Percentiles rank a stretch among this genome's conserved stretches.
phyloP scores from a whole-genome alignment of 2,113 vertebrate species.

The Turdus rufiventris region DNA sequence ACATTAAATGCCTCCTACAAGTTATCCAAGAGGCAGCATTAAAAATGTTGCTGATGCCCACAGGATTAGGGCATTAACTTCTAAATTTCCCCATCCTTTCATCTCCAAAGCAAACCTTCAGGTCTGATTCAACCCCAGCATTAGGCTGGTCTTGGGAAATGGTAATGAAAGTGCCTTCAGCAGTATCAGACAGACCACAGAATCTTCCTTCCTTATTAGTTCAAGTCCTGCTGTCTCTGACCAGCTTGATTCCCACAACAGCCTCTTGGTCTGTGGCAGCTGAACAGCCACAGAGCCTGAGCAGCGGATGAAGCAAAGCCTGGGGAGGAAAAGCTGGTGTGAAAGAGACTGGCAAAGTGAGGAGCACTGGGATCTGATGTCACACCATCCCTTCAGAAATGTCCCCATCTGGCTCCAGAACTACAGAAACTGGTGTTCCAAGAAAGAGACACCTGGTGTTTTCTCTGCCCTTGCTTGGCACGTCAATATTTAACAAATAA shows the following conservation, averaged over 20 bases:
- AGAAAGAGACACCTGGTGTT: background rate
- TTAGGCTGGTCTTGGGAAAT: background rate
- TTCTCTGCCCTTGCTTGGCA: background rate
- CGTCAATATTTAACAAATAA: background rate
- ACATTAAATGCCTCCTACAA: background rate
- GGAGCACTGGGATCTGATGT: background rate
- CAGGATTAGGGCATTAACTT: background rate
- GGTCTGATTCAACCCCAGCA: accelerated
- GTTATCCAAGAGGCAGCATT: background rate
- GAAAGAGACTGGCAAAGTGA: background rate
- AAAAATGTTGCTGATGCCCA: background rate
- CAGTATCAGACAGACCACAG: background rate
- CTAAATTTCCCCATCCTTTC: background rate
- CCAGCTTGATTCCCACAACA: background rate
- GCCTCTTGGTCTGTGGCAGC: background rate
- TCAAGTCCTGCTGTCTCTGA: background rate
- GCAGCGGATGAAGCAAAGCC: background rate
- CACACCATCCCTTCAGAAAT: background rate
- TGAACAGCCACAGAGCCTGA: background rate
- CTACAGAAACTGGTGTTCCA: background rate
- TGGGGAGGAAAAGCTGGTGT: background rate
- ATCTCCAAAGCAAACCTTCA: background rate
- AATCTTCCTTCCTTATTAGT: background rate
- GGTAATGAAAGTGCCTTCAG: background rate
- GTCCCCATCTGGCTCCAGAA: background rate